Conservation (phyloP, 2,888 invertebrate genomes). For the Diarsia mendica region DNA sequence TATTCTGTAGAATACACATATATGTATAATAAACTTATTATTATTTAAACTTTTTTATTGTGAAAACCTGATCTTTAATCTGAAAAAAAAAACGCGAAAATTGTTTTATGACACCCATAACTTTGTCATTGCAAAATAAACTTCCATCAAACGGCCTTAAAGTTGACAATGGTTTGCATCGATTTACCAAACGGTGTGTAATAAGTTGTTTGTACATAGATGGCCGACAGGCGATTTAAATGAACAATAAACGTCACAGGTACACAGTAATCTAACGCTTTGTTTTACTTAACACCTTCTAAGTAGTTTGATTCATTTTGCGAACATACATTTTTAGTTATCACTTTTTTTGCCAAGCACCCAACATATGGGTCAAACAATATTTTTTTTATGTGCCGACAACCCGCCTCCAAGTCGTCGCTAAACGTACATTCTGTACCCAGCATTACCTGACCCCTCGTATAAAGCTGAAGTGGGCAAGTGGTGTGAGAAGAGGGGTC, state of each 20-base stretch:
- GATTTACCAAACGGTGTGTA: slow-evolving; percentile 41
- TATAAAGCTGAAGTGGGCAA: too few species aligned
- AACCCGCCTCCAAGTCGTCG: too few species aligned
- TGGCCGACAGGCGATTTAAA: slow-evolving; percentile 55
- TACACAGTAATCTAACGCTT: slow-evolving; percentile 59
- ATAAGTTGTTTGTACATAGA: slow-evolving; percentile 56
- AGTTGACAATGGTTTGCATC: slow-evolving; percentile 18
- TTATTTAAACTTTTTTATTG: neutral
- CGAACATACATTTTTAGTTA: slow-evolving; percentile 36
- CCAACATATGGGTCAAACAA: too few species aligned
- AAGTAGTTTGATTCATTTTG: slow-evolving; percentile 58
- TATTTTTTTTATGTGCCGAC: too few species aligned
- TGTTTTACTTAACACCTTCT: slow-evolving; percentile 70
- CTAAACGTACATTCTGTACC: too few species aligned
- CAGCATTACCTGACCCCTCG: too few species aligned
- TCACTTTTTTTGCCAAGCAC: too few species aligned
- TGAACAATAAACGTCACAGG: slow-evolving; percentile 64
- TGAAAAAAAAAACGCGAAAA: neutral
- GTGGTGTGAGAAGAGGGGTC: too few species aligned
- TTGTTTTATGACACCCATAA: neutral
- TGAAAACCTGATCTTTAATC: neutral
- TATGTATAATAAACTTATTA: neutral
- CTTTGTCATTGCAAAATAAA: neutral
- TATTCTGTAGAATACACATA: neutral
- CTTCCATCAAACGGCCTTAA: neutral